phyloP scores from a whole-genome alignment of 1,140 invertebrate species.

The Polypedilum vanderplanki region DNA sequence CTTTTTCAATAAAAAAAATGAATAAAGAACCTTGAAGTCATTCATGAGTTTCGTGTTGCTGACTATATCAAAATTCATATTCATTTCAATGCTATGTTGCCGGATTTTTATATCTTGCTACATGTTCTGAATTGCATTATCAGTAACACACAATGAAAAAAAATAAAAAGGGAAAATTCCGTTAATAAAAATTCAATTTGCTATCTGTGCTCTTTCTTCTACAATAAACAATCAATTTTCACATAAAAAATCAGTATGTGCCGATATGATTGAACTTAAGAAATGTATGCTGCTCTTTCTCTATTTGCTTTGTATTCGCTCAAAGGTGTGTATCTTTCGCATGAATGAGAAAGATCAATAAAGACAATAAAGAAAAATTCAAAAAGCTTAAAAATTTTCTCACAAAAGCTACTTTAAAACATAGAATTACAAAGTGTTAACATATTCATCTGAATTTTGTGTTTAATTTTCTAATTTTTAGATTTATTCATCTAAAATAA shows the following conservation, averaged over 20 bases:
- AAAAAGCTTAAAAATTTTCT: background rate
- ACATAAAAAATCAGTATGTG: background rate
- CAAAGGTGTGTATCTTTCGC: background rate
- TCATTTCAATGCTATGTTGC: background rate
- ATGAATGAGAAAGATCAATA: slow-evolving; percentile 6
- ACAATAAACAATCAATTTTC: background rate
- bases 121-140: background rate
- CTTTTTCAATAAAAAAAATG: no score
- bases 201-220: background rate
- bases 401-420: no score
- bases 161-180: background rate
- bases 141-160: background rate
- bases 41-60: no score
- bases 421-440: background rate
- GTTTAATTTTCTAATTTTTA: no score
- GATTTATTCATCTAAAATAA: background rate
- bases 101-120: background rate
- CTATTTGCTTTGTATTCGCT: background rate
- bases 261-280: background rate
- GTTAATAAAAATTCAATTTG: background rate
- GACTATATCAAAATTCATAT: background rate
- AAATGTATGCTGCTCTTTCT: background rate
- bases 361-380: background rate
- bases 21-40: no score
- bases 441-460: background rate